A percentile compares a stretch with the other conserved stretches of the same genome.
Evolutionary conservation across 1,140 invertebrate species (phyloP).

Genomic region (Drosophila orosa): DNA sequence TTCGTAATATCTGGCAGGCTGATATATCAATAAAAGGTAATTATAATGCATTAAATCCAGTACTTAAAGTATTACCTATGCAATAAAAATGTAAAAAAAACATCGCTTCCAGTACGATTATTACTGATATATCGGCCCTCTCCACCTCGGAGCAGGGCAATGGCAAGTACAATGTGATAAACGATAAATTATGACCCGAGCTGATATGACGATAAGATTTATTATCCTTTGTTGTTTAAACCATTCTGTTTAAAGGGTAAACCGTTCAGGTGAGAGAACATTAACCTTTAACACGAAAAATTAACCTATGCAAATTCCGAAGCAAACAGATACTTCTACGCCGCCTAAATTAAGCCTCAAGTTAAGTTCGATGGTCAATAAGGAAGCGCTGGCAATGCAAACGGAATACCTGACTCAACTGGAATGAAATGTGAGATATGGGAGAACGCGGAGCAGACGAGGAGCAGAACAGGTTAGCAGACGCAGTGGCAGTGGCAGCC

Average conservation of each 20-base stretch:
- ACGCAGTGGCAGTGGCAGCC: conserved; percentile 2
- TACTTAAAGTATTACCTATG: not conserved
- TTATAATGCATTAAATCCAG: not conserved
- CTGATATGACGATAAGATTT: conserved; percentile 45
- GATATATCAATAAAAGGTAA: not conserved
- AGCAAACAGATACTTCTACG: not conserved
- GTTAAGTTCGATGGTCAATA: conserved; percentile 22
- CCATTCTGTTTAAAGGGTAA: conserved; percentile 9
- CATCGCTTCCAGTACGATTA: not conserved
- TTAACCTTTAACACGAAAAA: conserved; percentile 8
- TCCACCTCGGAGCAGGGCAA: too few species aligned
- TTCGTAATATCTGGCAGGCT: conserved; percentile 1
- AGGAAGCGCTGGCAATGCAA: conserved; percentile 29
- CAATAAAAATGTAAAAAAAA: not conserved
- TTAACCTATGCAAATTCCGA: conserved; percentile 17
- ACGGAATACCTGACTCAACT: conserved; percentile 21
- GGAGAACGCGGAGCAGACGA: conserved; percentile 8
- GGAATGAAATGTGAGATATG: conserved; percentile 28
- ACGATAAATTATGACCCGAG: conserved; percentile 7
- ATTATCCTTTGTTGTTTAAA: conserved; percentile 31
- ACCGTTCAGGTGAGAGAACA: conserved; percentile 4
- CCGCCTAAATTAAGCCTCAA: conserved; percentile 3
- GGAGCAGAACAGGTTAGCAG: conserved; percentile 27
- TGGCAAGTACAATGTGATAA: conserved; percentile 23
- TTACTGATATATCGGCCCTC: not conserved